These are phyloP conservation scores for Silurus asotus DNA, from an alignment of 2,113 vertebrate genomes.

Conservation along the genomic window DNA sequence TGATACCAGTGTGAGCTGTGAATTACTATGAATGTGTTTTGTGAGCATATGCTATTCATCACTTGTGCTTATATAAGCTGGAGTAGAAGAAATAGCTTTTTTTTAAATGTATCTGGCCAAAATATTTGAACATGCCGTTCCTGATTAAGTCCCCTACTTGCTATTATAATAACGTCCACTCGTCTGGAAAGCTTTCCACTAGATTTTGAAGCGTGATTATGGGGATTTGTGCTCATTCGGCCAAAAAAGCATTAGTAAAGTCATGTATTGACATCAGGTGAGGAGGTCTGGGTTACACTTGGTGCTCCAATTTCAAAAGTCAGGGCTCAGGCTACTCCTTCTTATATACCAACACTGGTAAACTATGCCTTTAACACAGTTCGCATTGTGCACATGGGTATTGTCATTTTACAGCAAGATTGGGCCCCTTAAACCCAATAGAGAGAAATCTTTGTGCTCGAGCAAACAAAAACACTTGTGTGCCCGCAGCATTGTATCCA, in stretches of 20 bases:
- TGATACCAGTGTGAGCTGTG: constrained; percentile 11
- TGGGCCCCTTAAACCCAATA: background rate
- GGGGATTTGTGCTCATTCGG: background rate
- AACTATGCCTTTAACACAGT: background rate
- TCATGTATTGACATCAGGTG: background rate
- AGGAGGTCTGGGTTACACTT: background rate
- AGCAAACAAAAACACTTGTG: background rate
- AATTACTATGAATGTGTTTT: constrained; percentile 31
- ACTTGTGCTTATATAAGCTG: background rate
- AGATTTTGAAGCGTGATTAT: background rate
- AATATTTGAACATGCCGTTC: background rate
- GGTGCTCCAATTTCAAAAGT: background rate
- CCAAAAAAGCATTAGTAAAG: background rate
- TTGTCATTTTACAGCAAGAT: background rate
- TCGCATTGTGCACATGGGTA: background rate
- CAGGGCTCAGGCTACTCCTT: background rate
- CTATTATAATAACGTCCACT: background rate
- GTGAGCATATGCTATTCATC: constrained; percentile 20
- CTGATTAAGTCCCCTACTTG: background rate
- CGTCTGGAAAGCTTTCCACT: background rate
- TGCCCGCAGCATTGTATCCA: background rate
- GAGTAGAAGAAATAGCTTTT: background rate
- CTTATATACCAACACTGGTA: background rate
- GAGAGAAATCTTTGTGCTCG: background rate
- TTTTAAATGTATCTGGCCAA: no score